Evolutionary conservation across 2,113 vertebrate species (phyloP).

Genomic region (Haemorhous mexicanus): DNA sequence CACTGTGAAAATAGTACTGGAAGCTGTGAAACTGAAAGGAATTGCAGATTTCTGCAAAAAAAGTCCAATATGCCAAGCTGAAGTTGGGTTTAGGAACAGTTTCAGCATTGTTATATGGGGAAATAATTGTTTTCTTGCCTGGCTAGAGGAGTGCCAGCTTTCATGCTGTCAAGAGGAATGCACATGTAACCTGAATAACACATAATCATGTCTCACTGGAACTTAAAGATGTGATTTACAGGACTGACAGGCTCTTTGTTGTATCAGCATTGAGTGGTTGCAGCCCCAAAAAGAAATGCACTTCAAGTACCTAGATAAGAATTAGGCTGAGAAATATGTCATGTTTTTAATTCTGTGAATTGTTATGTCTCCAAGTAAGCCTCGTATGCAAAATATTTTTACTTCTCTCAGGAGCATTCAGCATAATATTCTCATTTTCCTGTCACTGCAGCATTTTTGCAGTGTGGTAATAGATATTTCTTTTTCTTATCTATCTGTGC

Average conservation of each 20-base stretch:
- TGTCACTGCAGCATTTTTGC: not conserved
- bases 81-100: not conserved
- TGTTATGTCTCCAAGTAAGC: not conserved
- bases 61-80: not conserved
- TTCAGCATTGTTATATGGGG: not conserved
- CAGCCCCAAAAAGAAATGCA: not conserved
- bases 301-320: not conserved
- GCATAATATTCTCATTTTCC: not conserved
- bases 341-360: not conserved
- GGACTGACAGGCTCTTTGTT: not conserved
- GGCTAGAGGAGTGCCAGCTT: not conserved
- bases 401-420: not conserved
- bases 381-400: conserved; percentile 9
- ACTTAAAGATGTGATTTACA: not conserved
- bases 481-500: not conserved
- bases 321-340: not conserved
- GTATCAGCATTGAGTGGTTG: not conserved
- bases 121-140: not conserved
- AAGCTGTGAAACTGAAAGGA: not conserved
- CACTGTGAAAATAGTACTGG: not conserved
- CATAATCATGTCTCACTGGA: not conserved
- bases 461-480: not conserved
- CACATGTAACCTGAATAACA: not conserved
- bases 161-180: not conserved
- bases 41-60: not conserved